Conservation (phyloP, 53 echinoderm and acorn worm species). For the Paracentrotus lividus region DNA sequence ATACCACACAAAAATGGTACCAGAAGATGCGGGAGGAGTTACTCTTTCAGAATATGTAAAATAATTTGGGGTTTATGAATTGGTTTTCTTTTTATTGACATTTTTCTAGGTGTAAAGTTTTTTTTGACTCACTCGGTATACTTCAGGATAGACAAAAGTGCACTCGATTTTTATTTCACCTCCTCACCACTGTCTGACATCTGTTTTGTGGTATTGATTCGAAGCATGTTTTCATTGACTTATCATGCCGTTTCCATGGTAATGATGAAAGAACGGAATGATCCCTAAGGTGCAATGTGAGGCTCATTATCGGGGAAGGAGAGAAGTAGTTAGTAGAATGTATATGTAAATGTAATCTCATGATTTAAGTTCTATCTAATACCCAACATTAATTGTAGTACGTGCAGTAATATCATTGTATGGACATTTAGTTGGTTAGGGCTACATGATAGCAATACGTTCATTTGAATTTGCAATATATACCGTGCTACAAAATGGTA, state of each 20-base stretch:
- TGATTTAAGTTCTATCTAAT: background rate
- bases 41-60: too few species aligned
- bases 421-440: too few species aligned
- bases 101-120: too few species aligned
- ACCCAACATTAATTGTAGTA: background rate
- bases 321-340: background rate
- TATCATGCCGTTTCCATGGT: slow-evolving; percentile 7
- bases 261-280: background rate
- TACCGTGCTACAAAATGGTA: background rate
- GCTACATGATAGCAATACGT: background rate
- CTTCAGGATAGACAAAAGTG: too few species aligned
- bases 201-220: background rate
- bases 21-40: too few species aligned
- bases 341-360: background rate
- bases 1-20: too few species aligned
- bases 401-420: too few species aligned
- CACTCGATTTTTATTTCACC: background rate
- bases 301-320: slow-evolving; percentile 6
- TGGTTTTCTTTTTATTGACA: too few species aligned
- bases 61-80: too few species aligned
- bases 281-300: background rate
- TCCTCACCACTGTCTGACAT: background rate
- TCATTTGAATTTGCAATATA: background rate
- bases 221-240: slow-evolving; percentile 13
- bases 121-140: too few species aligned